Percentiles rank a stretch among this genome's conserved stretches.
Conservation (phyloP, 1,140 invertebrate genomes). For the Neuroterus valhalla region DNA sequence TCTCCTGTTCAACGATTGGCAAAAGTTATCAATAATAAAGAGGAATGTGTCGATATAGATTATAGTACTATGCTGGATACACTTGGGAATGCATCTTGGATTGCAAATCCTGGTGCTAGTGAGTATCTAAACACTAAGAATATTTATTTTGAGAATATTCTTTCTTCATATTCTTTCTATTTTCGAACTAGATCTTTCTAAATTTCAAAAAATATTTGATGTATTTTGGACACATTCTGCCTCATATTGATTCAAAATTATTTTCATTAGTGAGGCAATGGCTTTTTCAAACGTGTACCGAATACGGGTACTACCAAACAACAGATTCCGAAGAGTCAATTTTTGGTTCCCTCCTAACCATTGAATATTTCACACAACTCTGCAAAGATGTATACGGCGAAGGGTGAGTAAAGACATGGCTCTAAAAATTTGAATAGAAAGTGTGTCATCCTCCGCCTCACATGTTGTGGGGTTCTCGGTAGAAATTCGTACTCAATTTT, state of each 20-base stretch:
- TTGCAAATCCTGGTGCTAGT: not conserved
- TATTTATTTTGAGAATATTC: no score
- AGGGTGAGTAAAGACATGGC: conserved; percentile 68
- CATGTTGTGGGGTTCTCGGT: no score
- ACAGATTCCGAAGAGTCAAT: conserved; percentile 79
- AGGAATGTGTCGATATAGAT: conserved; percentile 36
- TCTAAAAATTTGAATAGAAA: no score
- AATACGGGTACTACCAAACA: conserved; percentile 89
- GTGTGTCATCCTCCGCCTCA: no score
- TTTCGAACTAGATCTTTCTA: no score
- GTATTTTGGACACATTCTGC: no score
- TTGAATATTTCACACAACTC: conserved; percentile 79
- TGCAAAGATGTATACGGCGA: conserved; percentile 81
- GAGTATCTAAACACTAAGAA: not conserved
- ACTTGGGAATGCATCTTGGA: conserved; percentile 8
- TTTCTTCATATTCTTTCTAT: no score
- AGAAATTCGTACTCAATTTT: no score
- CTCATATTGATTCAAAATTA: not conserved
- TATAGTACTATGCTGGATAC: conserved; percentile 34
- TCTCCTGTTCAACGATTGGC: conserved; percentile 57
- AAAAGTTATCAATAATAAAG: conserved; percentile 7
- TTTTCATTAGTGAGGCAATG: conserved; percentile 79
- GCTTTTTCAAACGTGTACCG: conserved; percentile 89
- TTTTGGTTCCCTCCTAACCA: conserved; percentile 79
- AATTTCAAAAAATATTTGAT: no score